Evolutionary conservation across 2,888 invertebrate genomes (phyloP).

Genomic region (Trachelus troglodyta): DNA sequence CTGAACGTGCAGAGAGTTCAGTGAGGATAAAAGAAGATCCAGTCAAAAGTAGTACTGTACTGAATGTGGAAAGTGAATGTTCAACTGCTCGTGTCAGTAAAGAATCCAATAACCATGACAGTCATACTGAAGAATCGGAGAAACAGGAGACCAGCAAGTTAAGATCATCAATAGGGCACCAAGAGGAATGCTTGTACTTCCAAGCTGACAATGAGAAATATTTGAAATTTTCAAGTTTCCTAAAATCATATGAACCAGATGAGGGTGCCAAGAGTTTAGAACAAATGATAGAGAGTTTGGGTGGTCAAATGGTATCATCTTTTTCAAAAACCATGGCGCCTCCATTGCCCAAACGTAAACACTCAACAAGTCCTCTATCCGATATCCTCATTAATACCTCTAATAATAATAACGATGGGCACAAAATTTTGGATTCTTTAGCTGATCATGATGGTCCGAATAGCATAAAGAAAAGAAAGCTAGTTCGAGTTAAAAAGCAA

Average conservation of each 20-base stretch:
- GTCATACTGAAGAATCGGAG: constrained; percentile 9
- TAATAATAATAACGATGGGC: constrained; percentile 56
- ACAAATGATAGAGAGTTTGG: constrained; percentile 44
- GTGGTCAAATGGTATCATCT: constrained; percentile 41
- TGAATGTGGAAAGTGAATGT: background rate
- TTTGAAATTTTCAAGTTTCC: constrained; percentile 47
- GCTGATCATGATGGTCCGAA: constrained; percentile 37
- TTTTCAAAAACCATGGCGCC: constrained; percentile 49
- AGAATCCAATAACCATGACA: constrained; percentile 12
- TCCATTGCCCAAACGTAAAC: constrained; percentile 50
- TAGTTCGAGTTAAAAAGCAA: constrained; percentile 52
- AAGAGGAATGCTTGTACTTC: constrained; percentile 55
- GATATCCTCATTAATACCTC: constrained; percentile 54
- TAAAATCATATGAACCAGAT: constrained; percentile 43
- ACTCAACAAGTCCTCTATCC: constrained; percentile 49
- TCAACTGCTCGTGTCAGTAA: background rate
- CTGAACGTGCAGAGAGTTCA: background rate
- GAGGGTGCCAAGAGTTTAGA: constrained; percentile 33
- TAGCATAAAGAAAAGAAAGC: constrained; percentile 48
- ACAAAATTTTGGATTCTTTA: constrained; percentile 29
- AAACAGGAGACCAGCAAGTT: background rate
- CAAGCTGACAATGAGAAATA: constrained; percentile 45
- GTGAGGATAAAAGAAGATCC: background rate
- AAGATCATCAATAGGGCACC: background rate
- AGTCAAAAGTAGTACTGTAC: background rate